A percentile compares a stretch with the other conserved stretches of the same genome.
Evolutionary conservation across 2,888 invertebrate genomes (phyloP).

Genomic region (Agelastica alni): DNA sequence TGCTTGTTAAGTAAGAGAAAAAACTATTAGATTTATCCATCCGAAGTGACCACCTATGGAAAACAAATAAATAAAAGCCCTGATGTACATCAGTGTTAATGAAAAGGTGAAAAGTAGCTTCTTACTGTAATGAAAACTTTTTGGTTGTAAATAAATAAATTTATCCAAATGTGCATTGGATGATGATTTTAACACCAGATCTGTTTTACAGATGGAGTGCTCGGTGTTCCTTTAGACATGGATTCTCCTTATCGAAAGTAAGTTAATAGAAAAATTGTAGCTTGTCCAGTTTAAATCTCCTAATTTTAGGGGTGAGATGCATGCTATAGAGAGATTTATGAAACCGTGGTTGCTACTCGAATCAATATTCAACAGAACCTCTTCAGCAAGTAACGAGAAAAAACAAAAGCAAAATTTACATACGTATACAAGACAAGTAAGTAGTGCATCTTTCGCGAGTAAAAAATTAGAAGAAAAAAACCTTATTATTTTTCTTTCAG

Average conservation of each 20-base stretch:
- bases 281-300: too few relatives aligned
- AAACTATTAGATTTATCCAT: too few relatives aligned
- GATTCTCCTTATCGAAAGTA: constrained; percentile 64
- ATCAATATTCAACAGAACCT: constrained; percentile 61
- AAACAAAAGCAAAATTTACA: constrained; percentile 59
- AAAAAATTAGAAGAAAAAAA: too few relatives aligned
- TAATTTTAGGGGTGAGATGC: constrained; percentile 59
- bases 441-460: constrained; percentile 7
- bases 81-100: too few relatives aligned
- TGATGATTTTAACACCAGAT: too few relatives aligned
- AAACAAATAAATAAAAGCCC: too few relatives aligned
- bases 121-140: too few relatives aligned
- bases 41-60: too few relatives aligned
- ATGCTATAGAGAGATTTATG: constrained; percentile 58
- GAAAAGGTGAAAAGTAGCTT: too few relatives aligned
- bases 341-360: constrained; percentile 65
- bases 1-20: too few relatives aligned
- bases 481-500: constrained; percentile 12
- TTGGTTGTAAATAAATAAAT: too few relatives aligned
- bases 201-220: constrained; percentile 60
- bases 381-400: constrained; percentile 58
- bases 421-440: constrained; percentile 56
- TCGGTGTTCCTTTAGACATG: constrained; percentile 58
- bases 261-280: constrained; percentile 40
- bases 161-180: too few relatives aligned